Evolutionary conservation across 2,888 invertebrate species (phyloP).

Genomic region (Cerceris rybyensis): DNA sequence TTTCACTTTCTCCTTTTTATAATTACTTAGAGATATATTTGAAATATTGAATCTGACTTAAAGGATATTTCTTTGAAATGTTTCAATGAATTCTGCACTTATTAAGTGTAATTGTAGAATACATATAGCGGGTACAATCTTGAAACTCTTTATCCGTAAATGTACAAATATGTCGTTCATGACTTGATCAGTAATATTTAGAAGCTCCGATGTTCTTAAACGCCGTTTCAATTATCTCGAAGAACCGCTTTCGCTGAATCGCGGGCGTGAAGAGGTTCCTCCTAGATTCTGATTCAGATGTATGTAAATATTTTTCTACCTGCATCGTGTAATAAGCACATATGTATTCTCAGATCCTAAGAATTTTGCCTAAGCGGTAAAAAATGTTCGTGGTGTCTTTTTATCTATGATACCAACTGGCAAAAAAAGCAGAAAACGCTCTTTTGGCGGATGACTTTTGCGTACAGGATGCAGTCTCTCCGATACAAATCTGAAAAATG

Average conservation of each 20-base stretch:
- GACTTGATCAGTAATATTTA: not conserved
- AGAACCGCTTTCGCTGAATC: not conserved
- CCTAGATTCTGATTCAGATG: not conserved
- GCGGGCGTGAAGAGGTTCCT: not conserved
- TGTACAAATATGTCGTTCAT: conserved; percentile 6
- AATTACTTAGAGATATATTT: too few relatives aligned
- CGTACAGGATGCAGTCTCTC: too few relatives aligned
- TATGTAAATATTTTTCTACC: conserved; percentile 15
- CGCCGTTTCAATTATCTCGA: not conserved
- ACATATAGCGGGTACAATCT: conserved; percentile 9
- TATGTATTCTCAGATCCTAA: not conserved
- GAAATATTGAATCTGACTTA: not conserved
- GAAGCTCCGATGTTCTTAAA: not conserved
- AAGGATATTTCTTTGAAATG: not conserved
- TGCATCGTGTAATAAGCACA: not conserved
- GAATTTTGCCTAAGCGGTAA: conserved; percentile 8
- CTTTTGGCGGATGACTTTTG: too few relatives aligned
- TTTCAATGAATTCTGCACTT: too few relatives aligned
- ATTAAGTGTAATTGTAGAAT: not conserved
- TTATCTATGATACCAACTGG: not conserved
- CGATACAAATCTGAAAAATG: too few relatives aligned
- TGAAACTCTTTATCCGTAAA: not conserved
- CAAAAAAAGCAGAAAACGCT: too few relatives aligned
- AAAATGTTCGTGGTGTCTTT: not conserved
- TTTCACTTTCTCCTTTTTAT: too few relatives aligned